Conservation (phyloP, 1,140 invertebrate species). For the Tetramorium simillimum region DNA sequence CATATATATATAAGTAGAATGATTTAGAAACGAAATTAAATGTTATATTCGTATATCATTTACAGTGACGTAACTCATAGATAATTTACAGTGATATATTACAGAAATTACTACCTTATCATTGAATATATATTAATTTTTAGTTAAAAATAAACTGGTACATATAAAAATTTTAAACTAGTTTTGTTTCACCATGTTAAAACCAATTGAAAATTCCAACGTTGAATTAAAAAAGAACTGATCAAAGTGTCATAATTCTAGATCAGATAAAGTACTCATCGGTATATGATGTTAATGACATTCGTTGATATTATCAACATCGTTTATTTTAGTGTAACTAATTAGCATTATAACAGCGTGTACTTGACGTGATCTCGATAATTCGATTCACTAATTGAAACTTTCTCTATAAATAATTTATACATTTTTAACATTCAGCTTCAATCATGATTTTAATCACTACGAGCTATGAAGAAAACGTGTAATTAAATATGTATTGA, state of each 20-base stretch:
- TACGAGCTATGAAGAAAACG: neutral
- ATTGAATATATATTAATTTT: neutral
- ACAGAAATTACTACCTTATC: neutral
- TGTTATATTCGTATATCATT: neutral
- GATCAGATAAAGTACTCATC: neutral
- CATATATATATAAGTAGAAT: neutral
- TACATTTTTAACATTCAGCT: conserved; percentile 53
- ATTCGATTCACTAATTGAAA: conserved; percentile 77
- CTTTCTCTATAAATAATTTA: conserved; percentile 77
- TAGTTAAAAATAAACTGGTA: neutral
- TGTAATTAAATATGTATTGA: conserved; percentile 7
- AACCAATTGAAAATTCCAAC: neutral
- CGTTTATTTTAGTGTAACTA: conserved; percentile 68
- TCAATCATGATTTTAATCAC: conserved; percentile 33
- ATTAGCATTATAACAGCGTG: conserved; percentile 72
- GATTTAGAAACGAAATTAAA: neutral
- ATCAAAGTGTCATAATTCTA: neutral
- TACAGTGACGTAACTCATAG: neutral
- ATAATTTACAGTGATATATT: neutral
- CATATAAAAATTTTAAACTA: neutral
- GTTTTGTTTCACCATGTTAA: neutral
- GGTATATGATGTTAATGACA: neutral
- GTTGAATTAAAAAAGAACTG: neutral
- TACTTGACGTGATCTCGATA: conserved; percentile 60
- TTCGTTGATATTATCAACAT: neutral